A percentile compares a stretch with the other conserved stretches of the same genome.
These are phyloP conservation scores for Batillaria attramentaria DNA, from an alignment of 1,140 invertebrate species.

Conservation along the genomic window DNA sequence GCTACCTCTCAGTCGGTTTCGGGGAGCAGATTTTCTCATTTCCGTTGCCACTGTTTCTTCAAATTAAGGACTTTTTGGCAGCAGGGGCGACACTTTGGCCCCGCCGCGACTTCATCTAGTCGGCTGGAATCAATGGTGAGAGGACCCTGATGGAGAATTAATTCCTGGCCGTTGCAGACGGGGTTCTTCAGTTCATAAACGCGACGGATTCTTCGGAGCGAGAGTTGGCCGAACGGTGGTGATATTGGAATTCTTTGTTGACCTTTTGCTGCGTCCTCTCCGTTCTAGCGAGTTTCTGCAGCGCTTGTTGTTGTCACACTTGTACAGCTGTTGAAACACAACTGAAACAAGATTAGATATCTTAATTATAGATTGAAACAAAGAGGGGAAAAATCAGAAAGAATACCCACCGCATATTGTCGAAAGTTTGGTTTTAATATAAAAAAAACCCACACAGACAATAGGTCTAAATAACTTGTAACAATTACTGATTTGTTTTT, in stretches of 20 bases:
- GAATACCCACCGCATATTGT: too few relatives aligned
- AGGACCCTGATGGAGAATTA: conserved; percentile 26
- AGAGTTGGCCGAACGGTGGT: neutral
- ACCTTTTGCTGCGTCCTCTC: too few relatives aligned
- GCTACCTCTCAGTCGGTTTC: neutral
- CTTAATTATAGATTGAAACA: too few relatives aligned
- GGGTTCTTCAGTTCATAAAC: neutral
- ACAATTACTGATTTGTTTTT: too few relatives aligned
- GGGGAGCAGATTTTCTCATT: conserved; percentile 28
- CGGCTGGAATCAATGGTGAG: conserved; percentile 20
- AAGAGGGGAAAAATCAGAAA: too few relatives aligned
- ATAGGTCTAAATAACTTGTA: too few relatives aligned
- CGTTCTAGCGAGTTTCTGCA: too few relatives aligned
- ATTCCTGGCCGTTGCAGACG: conserved; percentile 4
- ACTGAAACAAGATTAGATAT: too few relatives aligned
- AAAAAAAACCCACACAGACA: too few relatives aligned
- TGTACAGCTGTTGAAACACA: too few relatives aligned
- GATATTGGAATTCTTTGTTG: conserved; percentile 19
- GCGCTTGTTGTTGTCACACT: too few relatives aligned
- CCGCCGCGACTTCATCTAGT: conserved; percentile 6
- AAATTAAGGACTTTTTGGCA: conserved; percentile 27
- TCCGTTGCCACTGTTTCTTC: conserved; percentile 3
- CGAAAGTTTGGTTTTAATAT: too few relatives aligned
- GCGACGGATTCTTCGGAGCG: neutral
- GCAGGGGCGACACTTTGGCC: neutral